Evolutionary conservation across 2,797 vertebrate species (phyloP).

Genomic region (Neopelma chrysocephalum): DNA sequence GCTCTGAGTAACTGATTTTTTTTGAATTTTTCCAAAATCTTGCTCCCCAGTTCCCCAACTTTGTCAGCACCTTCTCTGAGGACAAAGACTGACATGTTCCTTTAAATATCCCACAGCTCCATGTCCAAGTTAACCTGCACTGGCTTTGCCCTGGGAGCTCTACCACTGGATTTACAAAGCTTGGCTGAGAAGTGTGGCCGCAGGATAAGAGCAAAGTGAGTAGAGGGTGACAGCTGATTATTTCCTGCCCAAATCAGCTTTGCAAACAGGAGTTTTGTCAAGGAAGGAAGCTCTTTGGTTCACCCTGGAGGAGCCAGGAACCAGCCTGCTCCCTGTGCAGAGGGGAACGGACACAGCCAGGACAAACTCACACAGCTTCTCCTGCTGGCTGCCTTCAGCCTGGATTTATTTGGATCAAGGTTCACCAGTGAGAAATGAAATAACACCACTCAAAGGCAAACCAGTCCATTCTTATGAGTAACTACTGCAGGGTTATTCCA

Average conservation of each 20-base stretch:
- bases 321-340: not conserved
- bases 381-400: not conserved
- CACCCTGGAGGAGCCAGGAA: not conserved
- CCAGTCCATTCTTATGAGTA: not conserved
- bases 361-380: not conserved
- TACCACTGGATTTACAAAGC: not conserved
- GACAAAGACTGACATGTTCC: not conserved
- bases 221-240: not conserved
- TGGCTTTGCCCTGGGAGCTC: not conserved
- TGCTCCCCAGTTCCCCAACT: not conserved
- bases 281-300: not conserved
- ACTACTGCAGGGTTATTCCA: not conserved
- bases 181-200: rapidly evolving
- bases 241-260: not conserved
- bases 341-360: not conserved
- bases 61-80: not conserved
- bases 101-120: not conserved
- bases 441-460: not conserved
- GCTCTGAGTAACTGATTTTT: not conserved
- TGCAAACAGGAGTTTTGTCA: not conserved
- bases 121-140: not conserved
- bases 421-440: not conserved
- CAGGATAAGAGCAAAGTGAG: not conserved
- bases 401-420: not conserved
- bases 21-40: not conserved